These are phyloP conservation scores for Dryobotodes eremita DNA, from an alignment of 2,888 invertebrate species.

Conservation along the genomic window DNA sequence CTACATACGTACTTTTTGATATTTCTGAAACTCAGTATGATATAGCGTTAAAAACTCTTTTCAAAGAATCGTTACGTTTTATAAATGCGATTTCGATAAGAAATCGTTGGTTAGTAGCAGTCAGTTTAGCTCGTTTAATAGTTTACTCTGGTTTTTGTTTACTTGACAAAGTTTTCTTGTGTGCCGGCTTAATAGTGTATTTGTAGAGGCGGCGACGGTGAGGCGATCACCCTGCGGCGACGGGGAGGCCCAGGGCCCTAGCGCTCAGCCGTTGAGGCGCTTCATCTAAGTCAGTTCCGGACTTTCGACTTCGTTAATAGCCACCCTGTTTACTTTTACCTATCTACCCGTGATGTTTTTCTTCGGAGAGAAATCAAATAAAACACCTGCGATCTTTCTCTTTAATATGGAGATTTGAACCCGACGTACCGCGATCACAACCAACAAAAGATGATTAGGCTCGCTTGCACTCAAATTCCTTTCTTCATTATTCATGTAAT, in stretches of 20 bases:
- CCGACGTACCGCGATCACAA: constrained; percentile 3
- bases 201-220: constrained; percentile 73
- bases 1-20: constrained; percentile 65
- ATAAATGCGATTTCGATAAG: constrained; percentile 62
- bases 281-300: constrained; percentile 72
- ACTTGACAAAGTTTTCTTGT: constrained; percentile 78
- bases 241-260: constrained; percentile 65
- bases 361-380: constrained; percentile 61
- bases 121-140: constrained; percentile 68
- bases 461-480: constrained; percentile 20
- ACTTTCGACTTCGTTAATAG: constrained; percentile 73
- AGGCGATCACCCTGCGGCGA: constrained; percentile 71
- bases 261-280: constrained; percentile 53
- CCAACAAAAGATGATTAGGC: constrained; percentile 36
- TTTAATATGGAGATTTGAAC: constrained; percentile 43
- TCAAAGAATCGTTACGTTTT: constrained; percentile 44
- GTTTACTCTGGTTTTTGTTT: constrained; percentile 75
- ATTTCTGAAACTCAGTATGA: constrained; percentile 57
- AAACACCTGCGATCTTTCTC: constrained; percentile 52
- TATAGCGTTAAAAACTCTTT: constrained; percentile 31
- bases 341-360: constrained; percentile 65
- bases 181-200: constrained; percentile 75
- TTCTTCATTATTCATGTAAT: constrained; percentile 31
- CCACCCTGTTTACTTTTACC: constrained; percentile 72
- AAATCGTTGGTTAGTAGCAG: constrained; percentile 50